These are phyloP conservation scores for Drosophila saltans DNA, from an alignment of 1,140 invertebrate species.

Conservation along the genomic window DNA sequence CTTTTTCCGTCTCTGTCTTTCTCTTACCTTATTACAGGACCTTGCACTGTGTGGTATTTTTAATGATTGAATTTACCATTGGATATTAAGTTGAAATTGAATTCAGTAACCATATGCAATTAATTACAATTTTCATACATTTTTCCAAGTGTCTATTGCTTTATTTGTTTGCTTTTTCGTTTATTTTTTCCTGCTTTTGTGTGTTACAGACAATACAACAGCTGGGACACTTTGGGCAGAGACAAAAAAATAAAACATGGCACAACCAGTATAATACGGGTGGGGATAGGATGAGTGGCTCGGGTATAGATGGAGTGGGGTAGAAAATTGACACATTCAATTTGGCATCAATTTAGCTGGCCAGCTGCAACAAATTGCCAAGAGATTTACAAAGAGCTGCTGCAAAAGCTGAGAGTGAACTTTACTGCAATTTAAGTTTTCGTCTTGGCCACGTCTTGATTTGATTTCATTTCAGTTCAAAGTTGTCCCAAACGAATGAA, in stretches of 20 bases:
- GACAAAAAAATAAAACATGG: conserved; percentile 64
- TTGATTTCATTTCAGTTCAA: conserved; percentile 68
- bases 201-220: conserved; percentile 35
- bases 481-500: conserved; percentile 66
- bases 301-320: background rate
- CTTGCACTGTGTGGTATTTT: background rate
- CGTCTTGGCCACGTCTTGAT: conserved; percentile 26
- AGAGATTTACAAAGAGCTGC: conserved; percentile 62
- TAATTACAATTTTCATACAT: conserved; percentile 63
- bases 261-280: conserved; percentile 43
- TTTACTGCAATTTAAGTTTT: conserved; percentile 74
- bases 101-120: conserved; percentile 33
- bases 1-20: too few species aligned
- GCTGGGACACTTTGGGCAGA: conserved; percentile 51
- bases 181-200: background rate
- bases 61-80: conserved; percentile 1
- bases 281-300: background rate
- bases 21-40: background rate
- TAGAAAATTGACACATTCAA: conserved; percentile 74
- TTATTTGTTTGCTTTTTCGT: conserved; percentile 33
- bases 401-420: conserved; percentile 32
- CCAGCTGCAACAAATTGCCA: conserved; percentile 68
- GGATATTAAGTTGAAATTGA: conserved; percentile 26
- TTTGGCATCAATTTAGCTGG: conserved; percentile 64
- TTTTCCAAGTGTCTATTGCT: conserved; percentile 43